Base-by-base conservation (phyloP, 1,140 invertebrate genomes). In the Ceratina australensis region DNA sequence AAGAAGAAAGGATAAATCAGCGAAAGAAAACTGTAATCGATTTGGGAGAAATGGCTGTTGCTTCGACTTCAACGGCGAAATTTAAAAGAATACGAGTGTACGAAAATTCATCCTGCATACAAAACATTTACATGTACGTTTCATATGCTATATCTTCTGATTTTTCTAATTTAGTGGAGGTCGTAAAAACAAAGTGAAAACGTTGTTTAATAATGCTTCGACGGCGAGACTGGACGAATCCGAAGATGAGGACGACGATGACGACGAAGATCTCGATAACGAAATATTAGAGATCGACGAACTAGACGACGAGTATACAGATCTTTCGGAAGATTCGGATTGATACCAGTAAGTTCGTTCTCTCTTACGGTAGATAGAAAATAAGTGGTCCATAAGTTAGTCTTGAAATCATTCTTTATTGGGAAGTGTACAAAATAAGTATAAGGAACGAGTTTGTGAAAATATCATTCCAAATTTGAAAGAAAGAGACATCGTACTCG, bases 201-300 rank as follows among this genome's bases (percentile, higher is more conserved):
- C 81, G 20, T 74, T 84, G 61, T 22, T 89, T 24, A 82, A 87
- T 12, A 80, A 86, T 61, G 84, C 66, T 56, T 89, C 86, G 72
- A 52, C 76, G 54, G 28, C 50, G 18, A 26, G 73, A 8, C n/a
- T 56, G 18, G 56, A 33, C 13, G 59, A 33, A 10, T 68, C 50
- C 18, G 22, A 20, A 5, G 22, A 18, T 8, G 33, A 42, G 3
- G 33, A 42, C 86, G 72, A 56, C 78, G 54, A 49, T 42, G 18
- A 26, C 69, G 56, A 33, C 8, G 59, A 49, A 15, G 63, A 50
- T 26, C 16, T 18, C 4, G 22, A 18, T 12, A 67, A n/a, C 0
- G 88, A 90, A 65, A 5, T 28, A 57, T 10, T 60, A n/a, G 72
- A 56, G 13, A 8, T 69, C 13, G 75, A 78, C 47, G 69, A 79